Percentiles rank a stretch among this genome's conserved stretches.
Conservation (phyloP, 2,888 invertebrate species). For the Apodemia duryi region DNA sequence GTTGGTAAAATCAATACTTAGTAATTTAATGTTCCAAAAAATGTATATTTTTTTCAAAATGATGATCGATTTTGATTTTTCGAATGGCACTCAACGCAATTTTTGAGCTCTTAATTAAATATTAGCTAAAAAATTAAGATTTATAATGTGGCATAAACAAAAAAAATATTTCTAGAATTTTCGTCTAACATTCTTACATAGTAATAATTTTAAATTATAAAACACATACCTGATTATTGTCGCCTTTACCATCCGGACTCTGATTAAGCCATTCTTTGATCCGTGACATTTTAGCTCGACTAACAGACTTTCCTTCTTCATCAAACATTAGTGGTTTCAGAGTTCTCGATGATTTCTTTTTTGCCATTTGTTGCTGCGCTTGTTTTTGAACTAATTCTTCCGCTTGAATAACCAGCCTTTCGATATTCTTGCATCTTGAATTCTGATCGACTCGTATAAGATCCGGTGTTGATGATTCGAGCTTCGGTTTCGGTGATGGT, state of each 20-base stretch:
- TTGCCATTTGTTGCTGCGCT: conserved; percentile 64
- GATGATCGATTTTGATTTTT: no score
- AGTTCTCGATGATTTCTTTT: conserved; percentile 64
- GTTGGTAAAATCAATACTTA: no score
- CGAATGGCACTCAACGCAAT: no score
- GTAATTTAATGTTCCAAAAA: no score
- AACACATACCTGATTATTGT: conserved; percentile 58
- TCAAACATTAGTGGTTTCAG: conserved; percentile 77
- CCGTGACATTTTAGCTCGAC: conserved; percentile 81
- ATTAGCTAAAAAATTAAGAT: no score
- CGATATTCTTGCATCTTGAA: conserved; percentile 81
- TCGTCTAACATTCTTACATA: no score
- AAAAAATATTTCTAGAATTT: no score
- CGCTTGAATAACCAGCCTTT: conserved; percentile 87
- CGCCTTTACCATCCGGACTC: conserved; percentile 61
- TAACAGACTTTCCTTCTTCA: conserved; percentile 66
- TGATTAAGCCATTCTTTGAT: conserved; percentile 86
- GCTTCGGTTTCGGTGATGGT: conserved; percentile 53
- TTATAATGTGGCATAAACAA: no score
- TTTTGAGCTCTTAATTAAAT: no score
- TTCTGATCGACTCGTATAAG: conserved; percentile 69
- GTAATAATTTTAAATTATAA: conserved; percentile 5
- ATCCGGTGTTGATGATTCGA: conserved; percentile 66
- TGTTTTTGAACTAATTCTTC: conserved; percentile 87
- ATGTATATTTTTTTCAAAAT: no score